phyloP scores from a whole-genome alignment of 2,113 vertebrate genomes.

The Hydropotes inermis region DNA sequence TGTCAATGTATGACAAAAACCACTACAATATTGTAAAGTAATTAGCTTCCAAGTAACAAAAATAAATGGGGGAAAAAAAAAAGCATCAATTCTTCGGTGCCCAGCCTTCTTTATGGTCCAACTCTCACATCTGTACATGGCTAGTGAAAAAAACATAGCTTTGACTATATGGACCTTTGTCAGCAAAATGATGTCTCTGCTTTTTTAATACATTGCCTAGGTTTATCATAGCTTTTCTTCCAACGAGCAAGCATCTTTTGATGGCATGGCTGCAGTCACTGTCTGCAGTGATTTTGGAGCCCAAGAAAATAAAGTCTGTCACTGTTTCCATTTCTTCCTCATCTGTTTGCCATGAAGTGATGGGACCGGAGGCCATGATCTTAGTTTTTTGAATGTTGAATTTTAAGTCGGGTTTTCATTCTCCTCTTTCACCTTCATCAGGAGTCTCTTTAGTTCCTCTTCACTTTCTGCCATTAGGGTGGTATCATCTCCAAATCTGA shows the following conservation, averaged over 20 bases:
- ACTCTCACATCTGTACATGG: background rate
- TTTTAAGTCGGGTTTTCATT: background rate
- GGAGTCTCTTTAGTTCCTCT: background rate
- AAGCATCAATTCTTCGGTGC: background rate
- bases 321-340: background rate
- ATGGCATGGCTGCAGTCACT: background rate
- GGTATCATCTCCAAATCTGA: background rate
- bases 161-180: background rate
- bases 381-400: background rate
- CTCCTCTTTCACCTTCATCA: background rate
- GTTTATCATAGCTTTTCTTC: background rate
- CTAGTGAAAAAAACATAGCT: background rate
- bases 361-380: background rate
- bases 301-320: background rate
- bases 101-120: background rate
- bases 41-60: too few relatives aligned
- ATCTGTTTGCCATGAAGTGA: background rate
- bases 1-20: too few relatives aligned
- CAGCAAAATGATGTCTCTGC: background rate
- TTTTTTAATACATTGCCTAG: accelerated
- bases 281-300: background rate
- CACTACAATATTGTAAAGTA: too few relatives aligned
- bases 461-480: background rate
- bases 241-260: background rate
- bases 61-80: too few relatives aligned